Base-by-base conservation (phyloP, 2,113 vertebrate genomes). In the Dascyllus trimaculatus region DNA sequence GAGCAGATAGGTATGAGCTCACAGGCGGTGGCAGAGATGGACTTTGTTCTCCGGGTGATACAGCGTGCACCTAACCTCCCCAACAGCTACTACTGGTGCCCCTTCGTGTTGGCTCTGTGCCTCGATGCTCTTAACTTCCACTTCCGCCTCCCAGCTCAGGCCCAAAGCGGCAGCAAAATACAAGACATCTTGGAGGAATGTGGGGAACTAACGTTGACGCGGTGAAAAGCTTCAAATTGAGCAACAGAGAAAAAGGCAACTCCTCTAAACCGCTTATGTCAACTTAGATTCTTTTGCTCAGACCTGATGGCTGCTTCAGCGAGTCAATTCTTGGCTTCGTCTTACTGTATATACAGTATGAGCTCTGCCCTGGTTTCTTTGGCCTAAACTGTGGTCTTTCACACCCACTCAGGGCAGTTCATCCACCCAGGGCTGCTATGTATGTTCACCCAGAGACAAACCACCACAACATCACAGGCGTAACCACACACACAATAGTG, bases 61-160 rank as follows among this genome's bases (percentile, higher is more conserved):
- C 71, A 84, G 83, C 85, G 93, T 0, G 81, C 77, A 0, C 69
- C 85, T 0, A 22, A 75, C 32, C 65, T 91, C 2, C 84, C 84
- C 13, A 93, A 92, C 75, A 73, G 82, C 51, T 79, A 92, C 84
- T 93, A 93, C 89, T 93, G 93, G 93, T 80, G 81, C 43, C 90
- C 92, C 0, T 94, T 94, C 21, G 85, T 93, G 4, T 49, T 92
- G 72, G 35, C 80, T 0, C 38, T 94, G 68, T 92, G 93, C 74
- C 86, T 92, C 13, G 92, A 93, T 0, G 91, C 92, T 0, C 59
- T 84, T 15, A 64, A n/a, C 53, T 89, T 90, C 56, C 59, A 60
- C n/a, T 94, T 92, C 71, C 66, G 26, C 58, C 86, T 93, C 40
- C 90, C 87, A 1, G 46, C 70, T 1, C 24, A 3, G 19, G 78